phyloP scores from a whole-genome alignment of 2,888 invertebrate genomes.

The Lasioglossum malachurum region DNA sequence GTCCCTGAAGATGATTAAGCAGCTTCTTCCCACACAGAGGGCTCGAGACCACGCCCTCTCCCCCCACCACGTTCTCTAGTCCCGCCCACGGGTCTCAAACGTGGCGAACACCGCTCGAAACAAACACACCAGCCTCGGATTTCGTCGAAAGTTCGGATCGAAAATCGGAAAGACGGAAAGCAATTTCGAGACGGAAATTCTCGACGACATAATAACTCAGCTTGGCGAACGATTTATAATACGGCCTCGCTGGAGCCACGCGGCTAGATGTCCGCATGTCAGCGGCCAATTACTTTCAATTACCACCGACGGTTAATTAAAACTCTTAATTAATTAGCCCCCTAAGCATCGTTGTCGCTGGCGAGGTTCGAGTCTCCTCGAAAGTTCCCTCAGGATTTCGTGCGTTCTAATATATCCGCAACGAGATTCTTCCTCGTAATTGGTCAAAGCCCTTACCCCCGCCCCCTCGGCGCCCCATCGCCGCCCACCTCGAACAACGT shows the following conservation, averaged over 20 bases:
- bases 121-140: not conserved
- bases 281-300: constrained; percentile 51
- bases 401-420: constrained; percentile 13
- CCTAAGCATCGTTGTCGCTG: constrained; percentile 20
- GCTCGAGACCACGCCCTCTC: not conserved
- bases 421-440: constrained; percentile 26
- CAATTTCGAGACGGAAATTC: not conserved
- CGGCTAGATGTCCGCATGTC: constrained; percentile 28
- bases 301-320: constrained; percentile 53
- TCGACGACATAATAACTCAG: not conserved
- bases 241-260: constrained; percentile 2
- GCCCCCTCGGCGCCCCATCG: not conserved
- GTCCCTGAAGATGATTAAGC: not conserved
- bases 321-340: constrained; percentile 55
- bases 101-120: not conserved
- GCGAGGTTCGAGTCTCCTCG: not conserved
- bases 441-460: constrained; percentile 9
- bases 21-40: not conserved
- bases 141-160: not conserved
- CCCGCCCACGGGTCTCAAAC: not conserved
- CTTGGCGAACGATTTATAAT: constrained; percentile 38
- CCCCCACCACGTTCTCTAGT: not conserved
- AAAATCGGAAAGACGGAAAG: not conserved
- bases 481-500: not conserved
- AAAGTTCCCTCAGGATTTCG: constrained; percentile 34